Base-by-base conservation (phyloP, 1,140 invertebrate species). In the Drosophila sproati region DNA sequence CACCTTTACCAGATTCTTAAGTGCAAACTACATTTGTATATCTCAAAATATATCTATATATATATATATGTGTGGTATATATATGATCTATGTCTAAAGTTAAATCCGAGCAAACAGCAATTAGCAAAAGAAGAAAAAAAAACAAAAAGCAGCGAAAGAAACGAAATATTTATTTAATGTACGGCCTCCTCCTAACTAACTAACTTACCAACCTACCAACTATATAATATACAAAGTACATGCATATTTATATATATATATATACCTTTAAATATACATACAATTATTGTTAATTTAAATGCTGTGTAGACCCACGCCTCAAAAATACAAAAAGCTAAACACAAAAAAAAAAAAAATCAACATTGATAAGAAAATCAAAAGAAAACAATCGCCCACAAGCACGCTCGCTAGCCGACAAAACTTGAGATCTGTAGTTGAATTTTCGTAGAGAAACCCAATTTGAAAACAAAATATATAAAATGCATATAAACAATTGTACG, bases 141-240 rank as follows among this genome's bases (percentile, higher is more conserved):
- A 34, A 34, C 34, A 34, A 57, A 51, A 51, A 61, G 7, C 61
- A 66, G 52, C 63, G 68, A 68, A 59, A 82, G 47, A 87, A 80
- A 82, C 66, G 57, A 88, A 74, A 83, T 87, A 87, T 87, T 87
- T 87, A 87, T 87, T 87, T 82, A 87, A 73, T 82, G 57, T 83
- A 85, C 66, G 69, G 73, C 67, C 67, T 66, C 67, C 67, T 66
- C 51, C 78, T 78, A 81, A 78, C 76, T 86, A 82, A 74, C 37
- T 73, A 87, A 88, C 76, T 82, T 72, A 80, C 66, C 81, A 64
- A 69, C 74, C 78, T 85, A 87, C 80, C 79, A 71, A 86, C 55
- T 74, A 82, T 76, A 77, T 80, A 77, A 77, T 80, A 77, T 79
- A 80, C 69, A 79, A 83, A 80, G 85, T 88, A 83, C 77, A 68